A percentile compares a stretch with the other conserved stretches of the same genome.
phyloP scores from a whole-genome alignment of 92 coral and sea anemone species.

The Siderastrea radians region DNA sequence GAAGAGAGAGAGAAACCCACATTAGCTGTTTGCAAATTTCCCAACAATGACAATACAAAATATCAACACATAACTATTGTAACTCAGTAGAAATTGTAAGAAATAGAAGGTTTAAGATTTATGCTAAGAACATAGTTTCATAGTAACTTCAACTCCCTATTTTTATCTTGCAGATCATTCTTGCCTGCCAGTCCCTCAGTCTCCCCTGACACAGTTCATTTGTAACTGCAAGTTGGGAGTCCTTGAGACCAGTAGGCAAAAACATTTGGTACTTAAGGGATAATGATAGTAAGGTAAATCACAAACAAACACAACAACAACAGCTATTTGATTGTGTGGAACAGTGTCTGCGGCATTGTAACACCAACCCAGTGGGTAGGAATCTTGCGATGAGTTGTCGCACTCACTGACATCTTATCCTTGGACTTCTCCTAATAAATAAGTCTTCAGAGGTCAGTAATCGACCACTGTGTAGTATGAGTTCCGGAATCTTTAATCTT shows the following conservation, averaged over 20 bases:
- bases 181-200: conserved; percentile 36
- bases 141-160: not conserved
- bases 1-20: conserved; percentile 40
- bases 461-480: conserved; percentile 87
- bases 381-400: conserved; percentile 74
- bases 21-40: conserved; percentile 5
- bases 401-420: conserved; percentile 71
- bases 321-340: conserved; percentile 26
- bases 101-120: not conserved
- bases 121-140: not conserved
- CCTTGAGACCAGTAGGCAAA: conserved; percentile 21
- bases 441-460: conserved; percentile 98
- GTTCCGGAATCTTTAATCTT: conserved; percentile 11
- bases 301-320: conserved; percentile 25
- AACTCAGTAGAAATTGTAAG: not conserved
- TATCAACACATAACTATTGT: not conserved
- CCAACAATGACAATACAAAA: not conserved
- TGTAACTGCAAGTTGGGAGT: conserved; percentile 35
- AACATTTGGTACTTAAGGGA: not conserved
- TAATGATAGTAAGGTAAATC: not conserved
- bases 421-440: conserved; percentile 73
- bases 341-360: conserved; percentile 76
- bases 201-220: conserved; percentile 40
- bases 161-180: not conserved
- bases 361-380: conserved; percentile 91